Conservation (phyloP, 2,797 vertebrate species). For the Okamejei kenojei region DNA sequence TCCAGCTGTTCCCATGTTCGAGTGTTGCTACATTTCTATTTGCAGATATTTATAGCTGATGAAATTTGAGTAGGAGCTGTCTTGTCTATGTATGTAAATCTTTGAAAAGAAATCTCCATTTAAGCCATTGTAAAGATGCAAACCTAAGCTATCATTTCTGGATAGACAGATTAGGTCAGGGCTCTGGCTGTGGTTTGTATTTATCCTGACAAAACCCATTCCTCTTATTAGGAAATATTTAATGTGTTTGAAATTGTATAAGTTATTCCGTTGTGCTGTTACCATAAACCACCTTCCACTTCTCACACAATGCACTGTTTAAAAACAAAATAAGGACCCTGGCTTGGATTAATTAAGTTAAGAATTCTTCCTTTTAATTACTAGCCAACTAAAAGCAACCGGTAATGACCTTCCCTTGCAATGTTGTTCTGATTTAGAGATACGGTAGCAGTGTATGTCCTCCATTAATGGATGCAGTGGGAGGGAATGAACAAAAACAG, state of each 20-base stretch:
- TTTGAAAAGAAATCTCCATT: background rate
- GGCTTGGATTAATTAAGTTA: background rate
- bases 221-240: conserved; percentile 3
- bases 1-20: background rate
- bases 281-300: background rate
- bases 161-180: background rate
- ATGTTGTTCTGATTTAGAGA: background rate
- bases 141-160: background rate
- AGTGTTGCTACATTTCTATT: background rate
- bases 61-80: background rate
- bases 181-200: background rate
- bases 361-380: background rate
- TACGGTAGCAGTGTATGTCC: background rate
- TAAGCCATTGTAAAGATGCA: background rate
- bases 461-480: background rate
- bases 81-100: background rate
- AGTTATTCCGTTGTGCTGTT: background rate
- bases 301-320: background rate
- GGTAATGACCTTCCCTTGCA: background rate
- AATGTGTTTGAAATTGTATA: background rate
- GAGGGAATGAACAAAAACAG: background rate
- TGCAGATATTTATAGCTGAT: conserved; percentile 1
- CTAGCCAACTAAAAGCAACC: too few relatives aligned
- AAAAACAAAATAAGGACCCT: background rate
- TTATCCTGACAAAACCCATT: background rate